Evolutionary conservation across 2,113 vertebrate genomes (phyloP).

Genomic region (Misgurnus anguillicaudatus): DNA sequence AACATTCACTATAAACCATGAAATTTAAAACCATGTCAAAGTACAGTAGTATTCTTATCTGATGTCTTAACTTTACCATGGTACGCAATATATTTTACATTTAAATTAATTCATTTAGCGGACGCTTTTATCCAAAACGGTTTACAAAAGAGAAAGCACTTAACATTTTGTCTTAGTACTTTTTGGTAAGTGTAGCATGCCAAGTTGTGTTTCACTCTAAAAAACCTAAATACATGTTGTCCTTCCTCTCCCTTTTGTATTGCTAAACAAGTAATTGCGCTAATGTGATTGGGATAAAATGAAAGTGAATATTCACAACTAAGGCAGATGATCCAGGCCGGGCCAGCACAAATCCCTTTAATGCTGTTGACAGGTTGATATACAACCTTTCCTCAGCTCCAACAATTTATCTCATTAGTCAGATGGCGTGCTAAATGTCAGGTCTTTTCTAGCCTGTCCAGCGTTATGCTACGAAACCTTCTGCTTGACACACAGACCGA

Average conservation of each 20-base stretch:
- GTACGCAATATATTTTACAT: too few species aligned
- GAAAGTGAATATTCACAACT: conserved; percentile 49
- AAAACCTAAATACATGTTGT: background rate
- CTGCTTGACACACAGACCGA: background rate
- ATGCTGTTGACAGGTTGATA: conserved; percentile 51
- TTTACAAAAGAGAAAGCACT: too few species aligned
- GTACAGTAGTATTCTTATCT: too few species aligned
- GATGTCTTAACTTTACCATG: too few species aligned
- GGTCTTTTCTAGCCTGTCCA: conserved; percentile 40
- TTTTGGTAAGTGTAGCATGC: too few species aligned
- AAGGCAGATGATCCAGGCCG: conserved; percentile 30
- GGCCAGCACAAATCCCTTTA: conserved; percentile 24
- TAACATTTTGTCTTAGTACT: too few species aligned
- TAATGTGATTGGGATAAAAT: conserved; percentile 20
- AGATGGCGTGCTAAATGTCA: conserved; percentile 57
- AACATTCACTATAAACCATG: too few species aligned
- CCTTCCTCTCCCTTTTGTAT: conserved; percentile 7
- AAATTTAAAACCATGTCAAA: too few species aligned
- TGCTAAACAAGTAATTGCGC: background rate
- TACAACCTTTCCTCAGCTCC: conserved; percentile 48
- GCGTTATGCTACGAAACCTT: conserved; percentile 43
- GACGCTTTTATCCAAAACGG: too few species aligned
- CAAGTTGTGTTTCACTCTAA: too few species aligned
- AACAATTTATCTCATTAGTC: conserved; percentile 60
- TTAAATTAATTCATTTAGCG: too few species aligned